phyloP scores from a whole-genome alignment of 2,113 vertebrate species.

The Accipiter cooperii region DNA sequence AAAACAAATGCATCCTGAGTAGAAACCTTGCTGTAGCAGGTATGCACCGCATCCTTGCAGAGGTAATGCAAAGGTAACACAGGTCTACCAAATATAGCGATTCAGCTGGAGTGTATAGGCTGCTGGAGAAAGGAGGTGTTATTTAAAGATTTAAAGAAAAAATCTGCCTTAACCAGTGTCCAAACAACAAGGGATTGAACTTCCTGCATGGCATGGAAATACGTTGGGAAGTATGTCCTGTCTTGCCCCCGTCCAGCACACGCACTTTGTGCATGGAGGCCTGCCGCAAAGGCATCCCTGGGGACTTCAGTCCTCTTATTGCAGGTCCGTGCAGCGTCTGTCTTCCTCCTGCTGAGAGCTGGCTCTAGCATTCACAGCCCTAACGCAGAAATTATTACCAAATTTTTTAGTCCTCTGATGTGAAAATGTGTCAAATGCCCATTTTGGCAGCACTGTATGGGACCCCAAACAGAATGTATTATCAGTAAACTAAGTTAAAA shows the following conservation, averaged over 20 bases:
- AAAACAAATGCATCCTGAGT: neutral
- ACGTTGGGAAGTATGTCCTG: fast-evolving
- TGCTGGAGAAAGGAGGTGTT: neutral
- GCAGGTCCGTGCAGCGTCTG: neutral
- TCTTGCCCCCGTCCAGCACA: fast-evolving
- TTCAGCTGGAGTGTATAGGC: neutral
- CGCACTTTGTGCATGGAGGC: neutral
- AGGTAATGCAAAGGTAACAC: neutral
- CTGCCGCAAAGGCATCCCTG: neutral
- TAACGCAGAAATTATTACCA: neutral
- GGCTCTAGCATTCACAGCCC: neutral
- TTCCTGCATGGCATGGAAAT: neutral
- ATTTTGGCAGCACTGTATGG: neutral
- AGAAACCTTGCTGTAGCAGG: neutral
- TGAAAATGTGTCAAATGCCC: neutral
- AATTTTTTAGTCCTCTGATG: neutral
- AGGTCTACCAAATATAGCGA: fast-evolving
- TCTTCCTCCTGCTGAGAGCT: neutral
- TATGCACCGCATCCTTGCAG: neutral
- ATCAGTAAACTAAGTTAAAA: neutral
- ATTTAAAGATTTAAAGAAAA: neutral
- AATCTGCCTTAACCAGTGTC: neutral
- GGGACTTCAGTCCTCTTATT: neutral
- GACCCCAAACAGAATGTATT: neutral
- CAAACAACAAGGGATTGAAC: neutral